Base-by-base conservation (phyloP, 2,113 vertebrate species). In the Callaeas wilsoni region DNA sequence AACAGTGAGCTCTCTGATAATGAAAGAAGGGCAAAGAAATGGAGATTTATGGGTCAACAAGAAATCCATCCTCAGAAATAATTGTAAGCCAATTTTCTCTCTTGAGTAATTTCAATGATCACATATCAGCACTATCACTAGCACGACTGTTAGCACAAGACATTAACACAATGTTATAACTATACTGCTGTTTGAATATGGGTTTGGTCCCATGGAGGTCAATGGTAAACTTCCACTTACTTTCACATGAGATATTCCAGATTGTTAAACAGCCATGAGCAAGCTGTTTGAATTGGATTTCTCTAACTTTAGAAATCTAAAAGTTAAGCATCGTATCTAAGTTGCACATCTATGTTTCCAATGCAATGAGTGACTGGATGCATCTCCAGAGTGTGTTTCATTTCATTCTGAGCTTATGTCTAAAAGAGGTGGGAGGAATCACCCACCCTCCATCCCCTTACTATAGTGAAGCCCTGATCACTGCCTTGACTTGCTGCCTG, bases 401-500 rank as follows among this genome's bases (percentile, higher is more conserved):
- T 55, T 89, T 91, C 22, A 63, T 78, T 84, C 27, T 33, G 64
- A 81, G 25, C 10, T 77, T 32, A 17, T 15, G 13, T 70, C 64
- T 67, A 13, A 35, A 9, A 56, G 35, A 62, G 23, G 33, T 89
- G 30, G 39, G 30, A 93, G 64, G 26, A 67, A 63, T 74, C 46
- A 33, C 33, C 13, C 42, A 63, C n/a, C 46, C 29, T 68, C 49
- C 32, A 52, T 81, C 39, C 33, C 39, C 64, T n/a, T 7, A 23
- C 30, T 63, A 5, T 3, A 71, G 42, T 2, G 1, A 84, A 87
- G 16, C 30, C 39, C 84, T 0, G 0, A 44, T 71, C 41, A 56
- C 26, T 42, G 39, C 41, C 35, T 63, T 70, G 63, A 70, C 12
- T 74, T 84, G 35, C 35, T 84, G n/a, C 33, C 25, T 59, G n/a